phyloP scores from a whole-genome alignment of 2,888 invertebrate species.

The Augiades crinisus region DNA sequence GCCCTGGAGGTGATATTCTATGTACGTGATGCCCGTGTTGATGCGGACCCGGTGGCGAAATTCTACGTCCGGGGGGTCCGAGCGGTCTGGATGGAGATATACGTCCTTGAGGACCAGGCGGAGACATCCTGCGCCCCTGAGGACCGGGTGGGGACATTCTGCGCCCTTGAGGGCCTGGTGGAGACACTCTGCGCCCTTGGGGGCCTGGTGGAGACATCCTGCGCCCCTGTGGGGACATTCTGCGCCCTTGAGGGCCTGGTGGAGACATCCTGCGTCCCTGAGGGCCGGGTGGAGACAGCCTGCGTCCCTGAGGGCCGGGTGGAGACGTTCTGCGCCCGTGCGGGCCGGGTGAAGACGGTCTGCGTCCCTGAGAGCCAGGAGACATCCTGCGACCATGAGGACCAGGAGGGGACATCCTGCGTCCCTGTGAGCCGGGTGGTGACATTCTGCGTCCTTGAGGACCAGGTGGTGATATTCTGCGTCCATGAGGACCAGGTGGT shows the following conservation, averaged over 20 bases:
- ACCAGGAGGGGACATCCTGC: conserved; percentile 35
- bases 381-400: conserved; percentile 30
- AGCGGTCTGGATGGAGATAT: conserved; percentile 31
- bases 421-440: conserved; percentile 33
- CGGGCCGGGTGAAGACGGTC: conserved; percentile 30
- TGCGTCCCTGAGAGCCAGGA: conserved; percentile 25
- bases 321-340: conserved; percentile 35
- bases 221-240: conserved; percentile 32
- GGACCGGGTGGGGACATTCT: not conserved
- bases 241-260: conserved; percentile 30
- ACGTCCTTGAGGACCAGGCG: not conserved
- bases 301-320: conserved; percentile 31
- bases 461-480: conserved; percentile 35
- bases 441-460: conserved; percentile 33
- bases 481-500: conserved; percentile 29
- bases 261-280: conserved; percentile 34
- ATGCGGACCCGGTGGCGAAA: conserved; percentile 27
- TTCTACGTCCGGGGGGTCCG: conserved; percentile 20
- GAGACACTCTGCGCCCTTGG: conserved; percentile 30
- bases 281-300: conserved; percentile 36
- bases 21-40: conserved; percentile 24
- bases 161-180: not conserved
- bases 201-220: conserved; percentile 1
- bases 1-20: conserved; percentile 24
- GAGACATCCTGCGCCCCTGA: conserved; percentile 6